These are phyloP conservation scores for Orchesellides sinensis DNA, from an alignment of 2,888 invertebrate genomes.

Conservation along the genomic window DNA sequence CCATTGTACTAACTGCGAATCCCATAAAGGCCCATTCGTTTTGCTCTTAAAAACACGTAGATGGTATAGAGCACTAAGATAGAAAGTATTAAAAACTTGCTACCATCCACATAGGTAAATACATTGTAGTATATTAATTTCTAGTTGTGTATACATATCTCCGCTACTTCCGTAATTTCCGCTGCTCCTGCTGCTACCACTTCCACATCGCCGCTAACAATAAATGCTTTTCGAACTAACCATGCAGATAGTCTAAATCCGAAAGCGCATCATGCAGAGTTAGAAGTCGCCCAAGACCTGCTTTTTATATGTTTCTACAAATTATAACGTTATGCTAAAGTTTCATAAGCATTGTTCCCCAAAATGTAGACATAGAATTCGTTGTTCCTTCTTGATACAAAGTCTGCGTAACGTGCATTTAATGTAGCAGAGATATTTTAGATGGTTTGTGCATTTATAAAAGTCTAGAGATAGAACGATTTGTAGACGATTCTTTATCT, in stretches of 20 bases:
- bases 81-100: background rate
- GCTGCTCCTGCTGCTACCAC: conserved; percentile 15
- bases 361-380: no score
- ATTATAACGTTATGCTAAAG: no score
- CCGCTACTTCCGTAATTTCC: conserved; percentile 18
- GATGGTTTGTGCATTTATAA: no score
- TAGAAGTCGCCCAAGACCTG: no score
- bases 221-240: background rate
- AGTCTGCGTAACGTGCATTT: no score
- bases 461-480: no score
- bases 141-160: background rate
- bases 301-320: no score
- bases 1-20: conserved; percentile 8
- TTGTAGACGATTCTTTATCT: conserved; percentile 30
- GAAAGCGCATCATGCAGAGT: no score
- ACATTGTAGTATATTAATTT: background rate
- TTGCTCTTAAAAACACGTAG: background rate
- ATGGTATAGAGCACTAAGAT: no score
- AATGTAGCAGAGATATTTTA: no score
- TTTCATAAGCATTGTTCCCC: no score
- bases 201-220: background rate
- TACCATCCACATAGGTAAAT: background rate
- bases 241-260: background rate
- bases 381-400: no score
- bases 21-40: conserved; percentile 6